Base-by-base conservation (phyloP, 1,140 invertebrate genomes). In the Drosophila equinoxialis region DNA sequence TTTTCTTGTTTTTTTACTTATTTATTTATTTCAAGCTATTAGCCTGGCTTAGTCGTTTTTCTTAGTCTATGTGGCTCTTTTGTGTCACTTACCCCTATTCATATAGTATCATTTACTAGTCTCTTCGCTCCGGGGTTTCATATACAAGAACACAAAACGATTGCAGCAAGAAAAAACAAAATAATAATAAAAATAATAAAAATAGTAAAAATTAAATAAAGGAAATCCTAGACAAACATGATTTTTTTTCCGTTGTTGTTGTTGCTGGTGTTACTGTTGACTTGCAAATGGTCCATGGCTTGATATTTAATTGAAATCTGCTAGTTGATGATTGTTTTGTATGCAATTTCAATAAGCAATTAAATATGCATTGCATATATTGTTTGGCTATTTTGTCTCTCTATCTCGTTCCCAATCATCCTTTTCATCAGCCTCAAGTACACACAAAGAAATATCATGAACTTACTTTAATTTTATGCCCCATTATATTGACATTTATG, bases 11-110 rank as follows among this genome's bases (percentile, higher is more conserved):
- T 64, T 11, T 6, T 11, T 26, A 17, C 13, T 75, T 75, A 58
- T 82, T 79, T 87, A 87, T 82, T 86, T 87, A 79, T 86, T 87
- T 87, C 82, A 76, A 73, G 71, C 71, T 87, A 73, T 82, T 82
- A 77, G 71, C 71, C 68, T 59, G 61, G 58, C 69, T 81, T 74
- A 76, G 63, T 60, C 65, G 64, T 67, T 68, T 68, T 59, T 14
- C 64, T 17, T 54, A 30, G 30, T 6, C 30, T 30, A 0, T 30
- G 30, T 58, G 60, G 69, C 68, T 68, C 45, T 42, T 54, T 58
- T 33, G 42, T 14, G 14, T 37, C 11, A 13, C 20, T n/a, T 7
- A 8, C 23, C 33, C 33, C 14, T 10, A 17, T 17, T 14, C 10
- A 58, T 35, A 58, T 35, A 35, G 20, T 51, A 51, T 51, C 10